These are phyloP conservation scores for Camponotus vicinus DNA, from an alignment of 1,140 invertebrate genomes.

Conservation along the genomic window DNA sequence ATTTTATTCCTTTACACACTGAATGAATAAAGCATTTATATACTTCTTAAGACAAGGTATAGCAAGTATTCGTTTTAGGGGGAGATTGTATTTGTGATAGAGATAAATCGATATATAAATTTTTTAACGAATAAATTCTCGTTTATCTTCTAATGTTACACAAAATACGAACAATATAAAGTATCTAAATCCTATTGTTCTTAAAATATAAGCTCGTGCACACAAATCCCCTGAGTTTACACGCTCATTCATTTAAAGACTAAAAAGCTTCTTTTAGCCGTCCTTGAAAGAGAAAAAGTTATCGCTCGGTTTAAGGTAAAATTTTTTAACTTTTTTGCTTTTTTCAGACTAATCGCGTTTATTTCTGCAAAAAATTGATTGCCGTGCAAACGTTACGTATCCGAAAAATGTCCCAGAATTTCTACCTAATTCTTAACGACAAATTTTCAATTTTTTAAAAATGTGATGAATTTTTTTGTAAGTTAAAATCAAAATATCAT, in stretches of 20 bases:
- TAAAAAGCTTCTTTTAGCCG: constrained; percentile 8
- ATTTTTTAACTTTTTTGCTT: constrained; percentile 39
- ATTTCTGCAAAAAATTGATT: constrained; percentile 9
- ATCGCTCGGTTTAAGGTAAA: constrained; percentile 54
- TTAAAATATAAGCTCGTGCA: constrained; percentile 23
- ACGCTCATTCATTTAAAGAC: constrained; percentile 37
- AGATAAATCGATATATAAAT: neutral
- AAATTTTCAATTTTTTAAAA: neutral
- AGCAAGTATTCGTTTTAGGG: neutral
- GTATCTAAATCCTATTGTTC: constrained; percentile 13
- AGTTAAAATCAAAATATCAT: neutral
- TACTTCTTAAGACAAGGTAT: neutral
- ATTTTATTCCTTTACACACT: neutral
- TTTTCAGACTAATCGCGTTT: neutral
- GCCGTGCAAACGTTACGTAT: neutral
- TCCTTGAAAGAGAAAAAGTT: constrained; percentile 32
- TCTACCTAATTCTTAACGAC: neutral
- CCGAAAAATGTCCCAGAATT: neutral
- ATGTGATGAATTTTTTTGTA: neutral
- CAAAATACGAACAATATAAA: neutral
- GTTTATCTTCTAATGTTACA: neutral
- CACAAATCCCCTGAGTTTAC: neutral
- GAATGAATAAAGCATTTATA: neutral
- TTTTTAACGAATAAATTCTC: neutral
- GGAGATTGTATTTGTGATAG: neutral